A percentile compares a stretch with the other conserved stretches of the same genome.
Evolutionary conservation across 2,113 vertebrate genomes (phyloP).

Genomic region (Tauraco erythrolophus): DNA sequence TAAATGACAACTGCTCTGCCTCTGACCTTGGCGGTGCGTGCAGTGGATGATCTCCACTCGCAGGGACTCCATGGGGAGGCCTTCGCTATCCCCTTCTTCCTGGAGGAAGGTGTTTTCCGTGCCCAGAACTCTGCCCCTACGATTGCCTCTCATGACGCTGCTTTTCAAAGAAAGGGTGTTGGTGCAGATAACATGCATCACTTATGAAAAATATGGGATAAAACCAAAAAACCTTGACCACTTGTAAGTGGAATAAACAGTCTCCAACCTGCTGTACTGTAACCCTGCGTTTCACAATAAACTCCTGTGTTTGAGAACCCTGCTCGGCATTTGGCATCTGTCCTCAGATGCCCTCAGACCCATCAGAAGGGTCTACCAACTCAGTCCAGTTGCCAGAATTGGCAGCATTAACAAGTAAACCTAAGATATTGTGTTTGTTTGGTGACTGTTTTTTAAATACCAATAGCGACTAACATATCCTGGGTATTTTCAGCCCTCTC

Average conservation of each 20-base stretch:
- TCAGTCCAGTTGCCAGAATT: not conserved
- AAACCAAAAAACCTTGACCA: not conserved
- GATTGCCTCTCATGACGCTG: not conserved
- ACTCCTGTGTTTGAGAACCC: not conserved
- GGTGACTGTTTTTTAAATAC: conserved; percentile 56
- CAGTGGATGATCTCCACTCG: not conserved
- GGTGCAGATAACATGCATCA: rapidly evolving
- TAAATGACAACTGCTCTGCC: not conserved
- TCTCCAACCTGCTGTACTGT: not conserved
- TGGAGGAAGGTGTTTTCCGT: not conserved
- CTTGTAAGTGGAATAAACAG: not conserved
- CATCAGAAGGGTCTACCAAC: not conserved
- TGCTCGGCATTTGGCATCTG: rapidly evolving
- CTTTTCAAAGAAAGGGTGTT: not conserved
- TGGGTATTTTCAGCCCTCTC: conserved; percentile 50
- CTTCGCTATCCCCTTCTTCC: not conserved
- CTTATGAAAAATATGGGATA: not conserved
- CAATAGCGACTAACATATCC: not conserved
- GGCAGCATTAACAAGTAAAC: not conserved
- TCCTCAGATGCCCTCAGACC: not conserved
- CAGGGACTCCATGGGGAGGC: not conserved
- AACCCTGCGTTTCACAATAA: not conserved
- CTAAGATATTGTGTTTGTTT: not conserved
- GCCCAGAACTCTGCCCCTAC: not conserved
- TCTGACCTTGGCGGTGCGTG: not conserved